Conservation (phyloP, 2,888 invertebrate species). For the Zygothrica quintamaculata region DNA sequence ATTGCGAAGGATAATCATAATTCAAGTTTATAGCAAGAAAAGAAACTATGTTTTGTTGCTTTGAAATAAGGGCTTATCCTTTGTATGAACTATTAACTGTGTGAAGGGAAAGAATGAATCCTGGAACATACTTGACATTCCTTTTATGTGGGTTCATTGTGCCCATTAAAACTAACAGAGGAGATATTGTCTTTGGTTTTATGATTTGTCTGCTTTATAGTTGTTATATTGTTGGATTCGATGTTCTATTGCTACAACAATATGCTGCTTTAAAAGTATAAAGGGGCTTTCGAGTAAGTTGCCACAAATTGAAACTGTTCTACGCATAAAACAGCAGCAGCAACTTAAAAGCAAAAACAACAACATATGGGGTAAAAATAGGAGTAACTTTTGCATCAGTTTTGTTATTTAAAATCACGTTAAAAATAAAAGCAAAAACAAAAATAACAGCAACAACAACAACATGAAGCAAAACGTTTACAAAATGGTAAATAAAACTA, state of each 20-base stretch:
- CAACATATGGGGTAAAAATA: too few species aligned
- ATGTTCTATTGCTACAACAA: conserved; percentile 29
- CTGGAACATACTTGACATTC: conserved; percentile 22
- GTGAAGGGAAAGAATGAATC: too few species aligned
- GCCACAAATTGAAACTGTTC: conserved; percentile 52
- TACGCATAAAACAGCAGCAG: conserved; percentile 50
- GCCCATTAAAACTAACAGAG: conserved; percentile 24
- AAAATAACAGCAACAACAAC: conserved; percentile 29
- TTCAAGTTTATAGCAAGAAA: too few species aligned
- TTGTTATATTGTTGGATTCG: too few species aligned
- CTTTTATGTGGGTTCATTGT: conserved; percentile 31
- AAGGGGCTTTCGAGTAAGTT: conserved; percentile 6
- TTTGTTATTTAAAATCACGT: conserved; percentile 65
- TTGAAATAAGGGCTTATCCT: too few species aligned
- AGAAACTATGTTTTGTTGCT: too few species aligned
- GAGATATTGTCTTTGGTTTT: conserved; percentile 25
- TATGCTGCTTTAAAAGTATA: conserved; percentile 69
- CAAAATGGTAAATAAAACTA: conserved; percentile 65
- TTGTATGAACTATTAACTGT: too few species aligned
- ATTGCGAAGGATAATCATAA: too few species aligned
- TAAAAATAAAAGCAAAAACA: conserved; percentile 50
- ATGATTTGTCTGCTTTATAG: conserved; percentile 13
- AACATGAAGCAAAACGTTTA: conserved; percentile 32
- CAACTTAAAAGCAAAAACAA: background rate
- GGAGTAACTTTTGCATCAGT: conserved; percentile 50